Evolutionary conservation across 2,888 invertebrate genomes (phyloP), one percentile per base, ranked within the genome.

Genomic region (Lysandra bellargus): DNA sequence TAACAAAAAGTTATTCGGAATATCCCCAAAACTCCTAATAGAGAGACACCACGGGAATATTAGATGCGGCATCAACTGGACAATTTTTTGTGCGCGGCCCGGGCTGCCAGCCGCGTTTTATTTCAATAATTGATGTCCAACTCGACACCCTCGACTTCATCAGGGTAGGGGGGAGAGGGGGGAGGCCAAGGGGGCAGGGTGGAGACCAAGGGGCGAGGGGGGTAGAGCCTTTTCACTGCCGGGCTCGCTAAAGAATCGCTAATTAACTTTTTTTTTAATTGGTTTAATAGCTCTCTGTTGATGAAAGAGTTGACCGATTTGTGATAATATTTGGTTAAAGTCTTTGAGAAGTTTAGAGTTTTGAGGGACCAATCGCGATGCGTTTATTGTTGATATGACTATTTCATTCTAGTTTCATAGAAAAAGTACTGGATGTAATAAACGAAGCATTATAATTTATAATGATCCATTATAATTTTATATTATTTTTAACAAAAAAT

Each of bases 91-190:
- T 74, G 44, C 23, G 44, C 40, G 4, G 4, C 9, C 73, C 44
- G 40, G 49, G 5, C 4, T 12, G 17, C 14, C 69, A 17, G 69
- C 44, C 74, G 74, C 44, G 44, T n/a, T 74, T n/a, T 74, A 30
- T 74, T 74, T 74, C 44, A 74, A 74, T 74, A 74, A 74, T 74
- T 74, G 74, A 69, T 69, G 69, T 69, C 74, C 23, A 40, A 74
- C 74, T 44, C 74, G 40, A 44, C 40, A 74, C 74, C 44, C 44
- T 30, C 44, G 1, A 44, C 74, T 37, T 14, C 14, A 73, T 33
- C 40, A 44, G 44, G 40, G n/a, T 17, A 17, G 12, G 7, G 7
- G 74, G 74, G 33, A 37, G 7, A 4, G n/a, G 73, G 17, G n/a
- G 12, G n/a, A 12, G 53, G 14, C 14, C 12, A 14, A 14, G 53